A percentile compares a stretch with the other conserved stretches of the same genome.
These are phyloP conservation scores for Aspiorhynchus laticeps DNA, from an alignment of 2,113 vertebrate genomes.

Conservation along the genomic window DNA sequence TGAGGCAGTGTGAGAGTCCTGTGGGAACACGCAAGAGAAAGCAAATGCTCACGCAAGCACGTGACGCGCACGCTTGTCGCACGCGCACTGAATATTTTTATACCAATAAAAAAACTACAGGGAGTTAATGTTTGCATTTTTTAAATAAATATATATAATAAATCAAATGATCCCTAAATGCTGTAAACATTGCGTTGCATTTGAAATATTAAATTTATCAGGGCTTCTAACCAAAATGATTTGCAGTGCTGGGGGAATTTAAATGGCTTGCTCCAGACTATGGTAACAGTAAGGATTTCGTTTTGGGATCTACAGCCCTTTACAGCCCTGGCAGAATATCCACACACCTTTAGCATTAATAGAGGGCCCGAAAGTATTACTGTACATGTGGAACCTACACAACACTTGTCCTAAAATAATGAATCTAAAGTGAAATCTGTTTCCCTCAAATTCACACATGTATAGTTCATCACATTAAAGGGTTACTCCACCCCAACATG, in stretches of 20 bases:
- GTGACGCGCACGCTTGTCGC: not conserved
- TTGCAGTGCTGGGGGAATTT: not conserved
- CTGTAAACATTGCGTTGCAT: not conserved
- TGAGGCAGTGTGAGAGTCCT: constrained; percentile 44
- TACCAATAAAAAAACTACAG: not conserved
- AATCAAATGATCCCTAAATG: not conserved
- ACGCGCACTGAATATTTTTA: too few relatives aligned
- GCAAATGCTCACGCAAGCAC: not conserved
- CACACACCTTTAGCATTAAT: not conserved
- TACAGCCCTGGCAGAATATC: not conserved
- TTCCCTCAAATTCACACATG: too few relatives aligned
- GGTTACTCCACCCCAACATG: too few relatives aligned
- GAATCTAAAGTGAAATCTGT: too few relatives aligned
- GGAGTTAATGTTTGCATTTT: not conserved
- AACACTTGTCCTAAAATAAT: too few relatives aligned
- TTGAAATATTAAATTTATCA: not conserved
- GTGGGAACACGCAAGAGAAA: constrained; percentile 28
- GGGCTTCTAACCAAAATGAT: not conserved
- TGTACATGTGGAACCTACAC: too few relatives aligned
- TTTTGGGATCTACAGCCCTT: not conserved
- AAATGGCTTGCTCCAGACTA: not conserved
- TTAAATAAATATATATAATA: not conserved
- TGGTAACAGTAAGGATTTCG: too few relatives aligned
- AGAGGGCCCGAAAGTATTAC: not conserved
- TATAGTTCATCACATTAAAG: too few relatives aligned